A percentile compares a stretch with the other conserved stretches of the same genome.
phyloP scores from a whole-genome alignment of 2,888 invertebrate genomes.

The Trichogramma evanescens region DNA sequence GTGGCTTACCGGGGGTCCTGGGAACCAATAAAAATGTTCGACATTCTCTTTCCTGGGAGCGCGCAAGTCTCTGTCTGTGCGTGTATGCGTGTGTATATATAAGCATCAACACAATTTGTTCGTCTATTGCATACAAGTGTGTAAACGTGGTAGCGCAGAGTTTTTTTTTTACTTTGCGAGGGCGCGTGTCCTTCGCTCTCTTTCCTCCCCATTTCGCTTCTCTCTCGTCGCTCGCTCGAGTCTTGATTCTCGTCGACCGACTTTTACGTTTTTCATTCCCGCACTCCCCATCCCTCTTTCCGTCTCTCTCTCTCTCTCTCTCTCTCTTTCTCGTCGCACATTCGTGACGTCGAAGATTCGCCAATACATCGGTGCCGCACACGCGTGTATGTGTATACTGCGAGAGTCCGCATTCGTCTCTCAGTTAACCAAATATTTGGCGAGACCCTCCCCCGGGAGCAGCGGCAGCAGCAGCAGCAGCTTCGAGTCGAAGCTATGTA shows the following conservation, averaged over 20 bases:
- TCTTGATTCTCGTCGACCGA: neutral
- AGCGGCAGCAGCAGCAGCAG: neutral
- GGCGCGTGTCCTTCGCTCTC: conserved; percentile 13
- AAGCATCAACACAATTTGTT: too few relatives aligned
- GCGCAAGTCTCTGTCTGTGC: neutral
- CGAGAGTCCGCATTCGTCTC: neutral
- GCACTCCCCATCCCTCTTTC: conserved; percentile 8
- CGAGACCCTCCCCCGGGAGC: conserved; percentile 31
- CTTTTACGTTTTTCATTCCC: conserved; percentile 7
- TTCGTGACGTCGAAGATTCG: conserved; percentile 23
- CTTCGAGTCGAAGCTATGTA: neutral
- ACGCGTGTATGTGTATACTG: neutral
- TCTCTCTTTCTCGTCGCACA: conserved; percentile 2
- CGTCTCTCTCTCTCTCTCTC: too few relatives aligned
- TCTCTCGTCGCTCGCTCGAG: neutral
- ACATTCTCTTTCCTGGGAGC: conserved; percentile 36
- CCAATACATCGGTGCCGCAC: neutral
- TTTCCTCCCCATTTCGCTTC: conserved; percentile 11
- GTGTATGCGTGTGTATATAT: neutral
- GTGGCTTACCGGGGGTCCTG: conserved; percentile 23
- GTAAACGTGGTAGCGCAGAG: neutral
- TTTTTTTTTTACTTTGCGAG: neutral
- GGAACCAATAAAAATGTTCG: conserved; percentile 44
- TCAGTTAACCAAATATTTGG: conserved; percentile 45
- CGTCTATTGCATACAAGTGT: too few relatives aligned